These are phyloP conservation scores for Watsonalla cultraria DNA, from an alignment of 2,888 invertebrate genomes.

Conservation along the genomic window DNA sequence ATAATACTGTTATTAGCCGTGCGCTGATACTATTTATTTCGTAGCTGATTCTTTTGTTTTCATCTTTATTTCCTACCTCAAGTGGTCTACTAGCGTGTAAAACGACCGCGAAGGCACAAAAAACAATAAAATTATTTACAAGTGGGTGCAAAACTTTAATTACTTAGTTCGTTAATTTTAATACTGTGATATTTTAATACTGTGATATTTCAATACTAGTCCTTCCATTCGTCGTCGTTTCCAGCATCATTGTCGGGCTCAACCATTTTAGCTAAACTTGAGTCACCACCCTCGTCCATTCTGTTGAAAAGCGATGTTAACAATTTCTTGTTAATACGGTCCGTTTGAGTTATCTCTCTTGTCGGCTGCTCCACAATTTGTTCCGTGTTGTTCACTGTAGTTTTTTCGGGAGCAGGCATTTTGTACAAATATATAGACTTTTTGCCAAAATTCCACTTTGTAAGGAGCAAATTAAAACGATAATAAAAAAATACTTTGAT, in stretches of 20 bases:
- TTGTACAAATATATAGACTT: constrained; percentile 9
- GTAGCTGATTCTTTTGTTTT: too few species aligned
- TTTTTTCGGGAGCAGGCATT: constrained; percentile 63
- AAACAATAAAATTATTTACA: too few species aligned
- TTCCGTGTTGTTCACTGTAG: constrained; percentile 30
- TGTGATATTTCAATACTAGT: constrained; percentile 18
- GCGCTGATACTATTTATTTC: too few species aligned
- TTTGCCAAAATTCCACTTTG: constrained; percentile 2
- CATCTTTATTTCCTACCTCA: too few species aligned
- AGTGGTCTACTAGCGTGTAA: too few species aligned
- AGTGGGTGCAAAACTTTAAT: too few species aligned
- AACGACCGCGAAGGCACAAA: too few species aligned
- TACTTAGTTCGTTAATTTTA: too few species aligned
- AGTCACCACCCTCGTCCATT: constrained; percentile 71
- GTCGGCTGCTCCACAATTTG: constrained; percentile 43
- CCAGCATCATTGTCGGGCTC: constrained; percentile 49
- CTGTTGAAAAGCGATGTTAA: constrained; percentile 80
- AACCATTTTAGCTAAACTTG: constrained; percentile 46
- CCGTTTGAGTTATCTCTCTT: constrained; percentile 80
- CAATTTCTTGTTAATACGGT: constrained; percentile 82
- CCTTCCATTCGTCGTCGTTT: constrained; percentile 62
- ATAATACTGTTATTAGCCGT: too few species aligned
- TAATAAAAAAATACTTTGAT: too few species aligned
- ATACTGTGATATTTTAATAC: too few species aligned
- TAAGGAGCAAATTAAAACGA: neutral